Conservation (phyloP, 2,113 vertebrate genomes). For the Glaucidium brasilianum region DNA sequence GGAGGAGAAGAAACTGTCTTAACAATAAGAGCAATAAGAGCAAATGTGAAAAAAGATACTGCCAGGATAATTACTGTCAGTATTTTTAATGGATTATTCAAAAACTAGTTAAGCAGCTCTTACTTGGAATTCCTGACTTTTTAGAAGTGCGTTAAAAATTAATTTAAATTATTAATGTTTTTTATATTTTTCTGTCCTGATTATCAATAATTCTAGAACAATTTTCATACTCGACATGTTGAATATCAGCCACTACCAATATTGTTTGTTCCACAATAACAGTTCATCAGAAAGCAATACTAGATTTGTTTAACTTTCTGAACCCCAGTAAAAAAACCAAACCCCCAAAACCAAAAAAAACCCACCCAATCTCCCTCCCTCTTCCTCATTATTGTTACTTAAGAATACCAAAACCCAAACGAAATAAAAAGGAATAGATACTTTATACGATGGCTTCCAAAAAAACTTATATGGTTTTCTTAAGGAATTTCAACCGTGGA, state of each 20-base stretch:
- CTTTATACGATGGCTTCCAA: background rate
- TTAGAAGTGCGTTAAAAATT: background rate
- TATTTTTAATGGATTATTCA: background rate
- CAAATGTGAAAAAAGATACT: background rate
- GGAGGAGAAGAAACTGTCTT: background rate
- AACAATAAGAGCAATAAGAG: background rate
- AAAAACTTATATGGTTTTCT: background rate
- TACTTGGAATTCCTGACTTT: background rate
- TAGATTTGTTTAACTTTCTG: background rate
- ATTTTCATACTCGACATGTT: background rate
- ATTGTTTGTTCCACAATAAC: background rate
- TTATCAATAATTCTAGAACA: background rate
- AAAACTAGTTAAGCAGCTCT: background rate
- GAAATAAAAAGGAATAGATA: background rate
- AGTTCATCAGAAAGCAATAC: background rate
- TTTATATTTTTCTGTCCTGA: background rate
- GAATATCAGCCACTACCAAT: background rate
- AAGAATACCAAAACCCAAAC: background rate
- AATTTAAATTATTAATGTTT: background rate
- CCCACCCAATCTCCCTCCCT: fast-evolving
- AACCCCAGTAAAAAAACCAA: background rate
- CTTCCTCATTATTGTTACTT: background rate
- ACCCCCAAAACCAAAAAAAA: fast-evolving
- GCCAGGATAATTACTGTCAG: background rate
- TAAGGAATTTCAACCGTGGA: background rate